Percentiles rank a stretch among this genome's conserved stretches.
These are phyloP conservation scores for Phaethon lepturus DNA, from an alignment of 2,113 vertebrate species.

Conservation along the genomic window DNA sequence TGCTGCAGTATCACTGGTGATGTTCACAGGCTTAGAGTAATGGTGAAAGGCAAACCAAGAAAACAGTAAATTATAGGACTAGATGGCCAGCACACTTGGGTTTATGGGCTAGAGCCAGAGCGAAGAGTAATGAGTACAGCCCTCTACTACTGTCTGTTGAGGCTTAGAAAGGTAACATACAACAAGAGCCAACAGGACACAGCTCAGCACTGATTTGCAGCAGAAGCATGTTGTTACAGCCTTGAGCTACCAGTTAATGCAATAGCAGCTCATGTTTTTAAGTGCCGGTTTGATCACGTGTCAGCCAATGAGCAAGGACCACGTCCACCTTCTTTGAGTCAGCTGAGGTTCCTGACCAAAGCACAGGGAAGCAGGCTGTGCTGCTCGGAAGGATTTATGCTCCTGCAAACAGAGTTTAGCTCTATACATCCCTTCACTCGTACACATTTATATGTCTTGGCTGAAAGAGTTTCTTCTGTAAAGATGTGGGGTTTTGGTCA, in stretches of 20 bases:
- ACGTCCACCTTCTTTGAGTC: background rate
- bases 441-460: slow-evolving; percentile 12
- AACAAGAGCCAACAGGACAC: background rate
- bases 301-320: background rate
- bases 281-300: background rate
- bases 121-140: background rate
- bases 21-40: background rate
- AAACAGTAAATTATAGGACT: background rate
- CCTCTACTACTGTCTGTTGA: background rate
- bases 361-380: background rate
- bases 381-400: background rate
- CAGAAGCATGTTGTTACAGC: background rate
- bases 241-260: background rate
- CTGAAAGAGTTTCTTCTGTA: slow-evolving; percentile 23
- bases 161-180: background rate
- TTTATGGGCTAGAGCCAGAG: background rate
- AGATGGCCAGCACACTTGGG: background rate
- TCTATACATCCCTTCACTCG: background rate
- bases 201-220: background rate
- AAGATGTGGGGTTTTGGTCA: background rate
- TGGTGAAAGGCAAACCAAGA: background rate
- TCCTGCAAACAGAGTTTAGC: background rate
- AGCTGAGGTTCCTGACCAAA: background rate
- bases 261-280: background rate
- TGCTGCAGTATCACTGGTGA: background rate